A percentile compares a stretch with the other conserved stretches of the same genome.
Conservation (phyloP, 2,888 invertebrate species). For the Sepioteuthis lessoniana region DNA sequence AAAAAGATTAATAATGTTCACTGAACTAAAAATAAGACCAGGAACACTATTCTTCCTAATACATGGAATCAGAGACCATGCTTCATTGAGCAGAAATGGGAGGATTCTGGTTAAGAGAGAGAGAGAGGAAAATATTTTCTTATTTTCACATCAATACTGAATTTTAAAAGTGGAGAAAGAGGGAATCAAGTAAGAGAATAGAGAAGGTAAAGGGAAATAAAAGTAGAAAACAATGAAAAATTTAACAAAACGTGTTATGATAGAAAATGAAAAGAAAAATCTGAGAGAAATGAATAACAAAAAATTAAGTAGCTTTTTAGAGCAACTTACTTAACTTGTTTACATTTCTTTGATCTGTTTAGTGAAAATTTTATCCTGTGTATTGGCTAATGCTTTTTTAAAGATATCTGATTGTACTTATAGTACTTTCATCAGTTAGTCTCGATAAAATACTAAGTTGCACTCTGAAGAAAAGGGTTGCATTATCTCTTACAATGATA, state of each 20-base stretch:
- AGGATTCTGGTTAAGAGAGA: neutral
- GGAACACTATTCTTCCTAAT: neutral
- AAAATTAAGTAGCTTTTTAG: neutral
- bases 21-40: neutral
- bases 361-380: neutral
- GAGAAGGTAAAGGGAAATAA: too few relatives aligned
- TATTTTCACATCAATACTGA: neutral
- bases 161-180: neutral
- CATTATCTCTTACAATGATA: too few relatives aligned
- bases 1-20: neutral
- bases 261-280: neutral
- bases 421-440: too few relatives aligned
- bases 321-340: neutral
- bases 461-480: too few relatives aligned
- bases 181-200: neutral
- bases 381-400: neutral
- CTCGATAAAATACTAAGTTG: too few relatives aligned
- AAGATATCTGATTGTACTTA: too few relatives aligned
- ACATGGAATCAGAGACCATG: neutral
- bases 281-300: too few relatives aligned
- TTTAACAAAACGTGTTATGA: neutral
- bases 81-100: neutral
- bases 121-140: neutral
- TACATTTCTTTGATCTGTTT: neutral
- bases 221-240: neutral